phyloP scores from a whole-genome alignment of 2,113 vertebrate genomes.

The Tupaia tana region DNA sequence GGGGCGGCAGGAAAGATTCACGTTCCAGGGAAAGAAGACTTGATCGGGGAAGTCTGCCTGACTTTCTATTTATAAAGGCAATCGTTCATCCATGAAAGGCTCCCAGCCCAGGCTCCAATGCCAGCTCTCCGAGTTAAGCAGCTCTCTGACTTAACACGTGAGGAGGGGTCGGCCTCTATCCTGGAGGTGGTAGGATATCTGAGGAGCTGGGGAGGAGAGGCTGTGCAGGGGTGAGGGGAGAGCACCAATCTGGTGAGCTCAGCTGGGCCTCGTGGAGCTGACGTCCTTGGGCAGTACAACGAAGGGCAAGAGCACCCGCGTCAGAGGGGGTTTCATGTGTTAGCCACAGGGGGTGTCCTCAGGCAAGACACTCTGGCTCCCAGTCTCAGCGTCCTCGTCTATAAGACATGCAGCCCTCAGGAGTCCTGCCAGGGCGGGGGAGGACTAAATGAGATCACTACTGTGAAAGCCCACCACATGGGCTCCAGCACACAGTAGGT shows the following conservation, averaged over 20 bases:
- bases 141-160: neutral
- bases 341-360: neutral
- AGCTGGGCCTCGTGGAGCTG: neutral
- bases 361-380: neutral
- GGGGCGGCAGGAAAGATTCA: neutral
- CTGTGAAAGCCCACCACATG: fast-evolving
- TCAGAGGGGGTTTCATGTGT: neutral
- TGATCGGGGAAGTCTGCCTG: neutral
- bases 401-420: fast-evolving
- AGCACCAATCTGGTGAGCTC: neutral
- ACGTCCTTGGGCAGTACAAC: neutral
- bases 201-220: neutral
- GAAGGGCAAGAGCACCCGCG: no score
- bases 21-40: neutral
- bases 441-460: neutral
- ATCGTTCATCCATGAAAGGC: neutral
- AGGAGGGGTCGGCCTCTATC: neutral
- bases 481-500: fast-evolving
- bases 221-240: fast-evolving
- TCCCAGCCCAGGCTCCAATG: neutral
- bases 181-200: neutral
- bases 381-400: neutral
- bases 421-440: neutral
- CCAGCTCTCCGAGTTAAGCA: neutral
- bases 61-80: neutral